Conservation (phyloP, 2,113 vertebrate species). For the Amphiprion percula region DNA sequence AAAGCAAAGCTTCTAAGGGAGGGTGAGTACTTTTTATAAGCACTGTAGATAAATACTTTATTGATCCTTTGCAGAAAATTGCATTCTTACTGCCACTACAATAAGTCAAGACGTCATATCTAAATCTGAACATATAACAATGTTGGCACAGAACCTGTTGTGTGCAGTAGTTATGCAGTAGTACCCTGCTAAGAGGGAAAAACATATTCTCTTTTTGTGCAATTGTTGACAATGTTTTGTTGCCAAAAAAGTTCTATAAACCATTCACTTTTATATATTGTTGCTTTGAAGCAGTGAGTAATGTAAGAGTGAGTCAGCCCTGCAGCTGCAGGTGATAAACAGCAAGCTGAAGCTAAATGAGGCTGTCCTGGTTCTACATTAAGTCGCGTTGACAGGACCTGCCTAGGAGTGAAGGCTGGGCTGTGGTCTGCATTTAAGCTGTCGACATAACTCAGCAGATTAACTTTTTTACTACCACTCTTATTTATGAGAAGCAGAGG, state of each 20-base stretch:
- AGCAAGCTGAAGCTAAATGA: conserved; percentile 15
- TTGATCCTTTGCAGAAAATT: too few relatives aligned
- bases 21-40: too few relatives aligned
- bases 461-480: conserved; percentile 22
- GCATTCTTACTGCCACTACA: too few relatives aligned
- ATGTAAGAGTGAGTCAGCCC: conserved; percentile 3
- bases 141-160: too few relatives aligned
- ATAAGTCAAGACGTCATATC: too few relatives aligned
- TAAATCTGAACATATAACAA: too few relatives aligned
- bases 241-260: not conserved
- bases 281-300: conserved; percentile 16
- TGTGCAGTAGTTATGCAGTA: too few relatives aligned
- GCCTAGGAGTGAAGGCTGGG: not conserved
- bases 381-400: conserved; percentile 21
- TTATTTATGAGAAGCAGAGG: conserved; percentile 3
- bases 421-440: conserved; percentile 40
- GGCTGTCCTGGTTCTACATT: conserved; percentile 20
- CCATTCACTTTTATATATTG: not conserved
- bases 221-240: too few relatives aligned
- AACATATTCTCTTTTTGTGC: too few relatives aligned
- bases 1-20: too few relatives aligned
- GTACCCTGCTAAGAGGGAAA: too few relatives aligned
- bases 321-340: conserved; percentile 15
- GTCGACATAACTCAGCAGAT: conserved; percentile 14
- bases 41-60: too few relatives aligned